A percentile compares a stretch with the other conserved stretches of the same genome.
Evolutionary conservation across 2,888 invertebrate species (phyloP).

Genomic region (Microctonus aethiopoides): DNA sequence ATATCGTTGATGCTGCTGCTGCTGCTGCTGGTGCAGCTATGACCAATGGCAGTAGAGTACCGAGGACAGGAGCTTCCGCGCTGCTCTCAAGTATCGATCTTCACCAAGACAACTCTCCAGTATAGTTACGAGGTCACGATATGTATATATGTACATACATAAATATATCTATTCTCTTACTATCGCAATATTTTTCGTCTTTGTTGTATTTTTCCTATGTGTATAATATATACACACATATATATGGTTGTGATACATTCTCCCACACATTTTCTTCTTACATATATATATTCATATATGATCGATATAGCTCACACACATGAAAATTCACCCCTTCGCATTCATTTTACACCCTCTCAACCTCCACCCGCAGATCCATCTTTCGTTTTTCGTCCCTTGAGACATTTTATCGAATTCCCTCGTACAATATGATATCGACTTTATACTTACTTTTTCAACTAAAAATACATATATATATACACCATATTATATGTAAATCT

Average conservation of each 20-base stretch:
- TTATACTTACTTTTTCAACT: neutral
- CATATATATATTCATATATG: slow-evolving; percentile 11
- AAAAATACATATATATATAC: neutral
- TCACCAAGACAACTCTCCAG: slow-evolving; percentile 32
- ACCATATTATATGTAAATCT: neutral
- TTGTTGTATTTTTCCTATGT: slow-evolving; percentile 37
- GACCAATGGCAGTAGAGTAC: slow-evolving; percentile 61
- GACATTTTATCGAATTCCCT: slow-evolving; percentile 14
- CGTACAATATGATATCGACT: neutral
- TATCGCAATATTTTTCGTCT: slow-evolving; percentile 52
- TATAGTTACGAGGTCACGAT: slow-evolving; percentile 51
- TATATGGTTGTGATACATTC: slow-evolving; percentile 36
- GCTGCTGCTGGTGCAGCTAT: slow-evolving; percentile 54
- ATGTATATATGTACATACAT: too few relatives aligned
- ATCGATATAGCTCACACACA: too few relatives aligned
- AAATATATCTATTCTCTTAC: slow-evolving; percentile 47
- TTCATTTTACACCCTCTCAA: slow-evolving; percentile 23
- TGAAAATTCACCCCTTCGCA: neutral
- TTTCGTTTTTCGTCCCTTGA: slow-evolving; percentile 24
- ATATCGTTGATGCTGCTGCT: neutral
- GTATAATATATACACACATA: slow-evolving; percentile 23
- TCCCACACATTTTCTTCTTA: slow-evolving; percentile 36
- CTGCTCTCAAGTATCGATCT: slow-evolving; percentile 39
- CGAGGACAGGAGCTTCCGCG: slow-evolving; percentile 54
- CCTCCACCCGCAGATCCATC: slow-evolving; percentile 41